Evolutionary conservation across 2,113 vertebrate genomes (phyloP), one percentile per base, ranked within the genome.

Genomic region (Callipepla squamata): DNA sequence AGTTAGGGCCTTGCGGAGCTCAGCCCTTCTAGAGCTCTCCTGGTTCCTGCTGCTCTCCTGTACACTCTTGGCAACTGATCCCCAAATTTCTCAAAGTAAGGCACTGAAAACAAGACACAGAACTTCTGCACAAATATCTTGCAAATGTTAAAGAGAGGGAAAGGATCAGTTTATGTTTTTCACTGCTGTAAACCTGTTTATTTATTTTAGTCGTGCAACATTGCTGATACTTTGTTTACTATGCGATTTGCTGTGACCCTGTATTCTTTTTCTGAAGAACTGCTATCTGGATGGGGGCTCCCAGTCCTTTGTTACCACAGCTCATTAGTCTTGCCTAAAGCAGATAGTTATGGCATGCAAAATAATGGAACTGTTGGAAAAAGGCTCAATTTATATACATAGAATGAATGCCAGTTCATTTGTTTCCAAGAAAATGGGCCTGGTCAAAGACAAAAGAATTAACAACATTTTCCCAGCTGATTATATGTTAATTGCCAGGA

Each of bases 361-460:
- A 94, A 80, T 74, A 83, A 85, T 59, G 72, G 34, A 80, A 91
- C 91, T 80, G 26, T n/a, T 68, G 66, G 50, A 32, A 89, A 80
- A 85, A 23, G 11, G 47, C 85, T 91, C 21, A 32, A 7, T 48
- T 53, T 67, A 73, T 80, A 85, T 0, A 0, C 69, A 32, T 23
- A 38, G 76, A 90, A 82, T 83, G 67, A 87, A 62, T 36, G 28
- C 16, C 23, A 26, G 30, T 83, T 87, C 17, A 48, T 93, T 91
- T 83, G 50, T 68, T 87, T 87, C 74, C 55, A 70, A 88, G 75
- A 89, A 95, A 92, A 45, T 14, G 69, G 58, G 10, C 36, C 53
- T 72, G 23, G 30, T 66, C 28, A 45, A 62, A 85, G 92, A 48
- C 13, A 63, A 74, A 67, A 38, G 40, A 73, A 77, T 85, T 80